A percentile compares a stretch with the other conserved stretches of the same genome.
phyloP scores from a whole-genome alignment of 2,888 invertebrate genomes.

The Hypercompe scribonia region DNA sequence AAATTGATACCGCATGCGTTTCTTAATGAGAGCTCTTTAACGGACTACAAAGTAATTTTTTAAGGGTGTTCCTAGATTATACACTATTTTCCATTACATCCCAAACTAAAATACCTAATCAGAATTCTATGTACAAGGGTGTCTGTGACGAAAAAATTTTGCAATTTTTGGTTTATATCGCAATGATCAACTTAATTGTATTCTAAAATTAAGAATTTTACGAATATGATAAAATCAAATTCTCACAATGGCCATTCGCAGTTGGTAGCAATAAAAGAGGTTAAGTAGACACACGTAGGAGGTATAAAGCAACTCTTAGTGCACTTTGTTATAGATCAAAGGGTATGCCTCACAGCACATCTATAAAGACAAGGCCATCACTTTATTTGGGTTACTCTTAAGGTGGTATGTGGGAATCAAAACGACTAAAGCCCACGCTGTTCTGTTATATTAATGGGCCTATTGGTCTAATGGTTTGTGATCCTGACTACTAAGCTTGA shows the following conservation, averaged over 20 bases:
- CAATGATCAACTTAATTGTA: background rate
- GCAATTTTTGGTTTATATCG: background rate
- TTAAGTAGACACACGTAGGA: background rate
- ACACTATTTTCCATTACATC: background rate
- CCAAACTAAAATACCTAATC: background rate
- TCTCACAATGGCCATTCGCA: background rate
- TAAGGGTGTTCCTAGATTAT: background rate
- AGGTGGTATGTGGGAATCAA: no score
- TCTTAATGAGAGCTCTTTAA: background rate
- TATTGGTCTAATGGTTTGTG: no score
- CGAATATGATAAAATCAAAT: constrained; percentile 1
- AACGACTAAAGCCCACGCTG: no score
- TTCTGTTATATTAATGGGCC: no score
- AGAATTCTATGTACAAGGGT: background rate
- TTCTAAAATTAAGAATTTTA: background rate
- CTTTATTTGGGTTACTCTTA: no score
- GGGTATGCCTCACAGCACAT: background rate
- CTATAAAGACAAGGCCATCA: no score
- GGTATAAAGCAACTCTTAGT: background rate
- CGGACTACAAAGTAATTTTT: background rate
- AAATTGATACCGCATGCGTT: background rate
- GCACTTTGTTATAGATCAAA: background rate
- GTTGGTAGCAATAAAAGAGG: background rate
- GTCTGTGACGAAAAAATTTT: background rate
- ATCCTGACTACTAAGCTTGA: no score